Evolutionary conservation across 2,113 vertebrate species (phyloP).

Genomic region (Danionella cerebrum): DNA sequence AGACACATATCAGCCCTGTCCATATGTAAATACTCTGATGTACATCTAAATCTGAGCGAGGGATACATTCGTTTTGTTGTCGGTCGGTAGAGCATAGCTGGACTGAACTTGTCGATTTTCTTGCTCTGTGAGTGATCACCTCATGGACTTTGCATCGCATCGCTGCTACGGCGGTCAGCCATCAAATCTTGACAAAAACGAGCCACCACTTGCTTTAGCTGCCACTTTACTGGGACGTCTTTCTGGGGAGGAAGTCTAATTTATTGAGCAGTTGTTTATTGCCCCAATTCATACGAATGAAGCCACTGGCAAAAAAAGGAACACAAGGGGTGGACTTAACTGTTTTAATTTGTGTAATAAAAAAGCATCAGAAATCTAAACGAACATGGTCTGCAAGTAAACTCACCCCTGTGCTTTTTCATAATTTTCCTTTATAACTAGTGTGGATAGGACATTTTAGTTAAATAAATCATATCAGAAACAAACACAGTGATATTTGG

Average conservation of each 20-base stretch:
- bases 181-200: slow-evolving; percentile 55
- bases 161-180: slow-evolving; percentile 60
- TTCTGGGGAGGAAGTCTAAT: background rate
- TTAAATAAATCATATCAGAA: no score
- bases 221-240: slow-evolving; percentile 1
- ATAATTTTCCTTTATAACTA: no score
- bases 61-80: slow-evolving; percentile 41
- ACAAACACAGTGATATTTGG: no score
- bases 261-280: slow-evolving; percentile 7
- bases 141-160: slow-evolving; percentile 50
- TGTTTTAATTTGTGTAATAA: no score
- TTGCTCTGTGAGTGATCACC: slow-evolving; percentile 33
- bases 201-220: background rate
- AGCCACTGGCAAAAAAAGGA: no score
- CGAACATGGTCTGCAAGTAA: no score
- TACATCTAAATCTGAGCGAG: slow-evolving; percentile 21
- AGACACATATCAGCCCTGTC: slow-evolving; percentile 35
- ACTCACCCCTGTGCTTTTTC: no score
- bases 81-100: slow-evolving; percentile 19
- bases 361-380: no score
- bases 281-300: no score
- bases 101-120: slow-evolving; percentile 40
- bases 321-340: no score
- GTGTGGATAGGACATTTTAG: no score
- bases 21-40: slow-evolving; percentile 37